These are phyloP conservation scores for Arenaria interpres DNA, from an alignment of 2,113 vertebrate genomes.

Conservation along the genomic window DNA sequence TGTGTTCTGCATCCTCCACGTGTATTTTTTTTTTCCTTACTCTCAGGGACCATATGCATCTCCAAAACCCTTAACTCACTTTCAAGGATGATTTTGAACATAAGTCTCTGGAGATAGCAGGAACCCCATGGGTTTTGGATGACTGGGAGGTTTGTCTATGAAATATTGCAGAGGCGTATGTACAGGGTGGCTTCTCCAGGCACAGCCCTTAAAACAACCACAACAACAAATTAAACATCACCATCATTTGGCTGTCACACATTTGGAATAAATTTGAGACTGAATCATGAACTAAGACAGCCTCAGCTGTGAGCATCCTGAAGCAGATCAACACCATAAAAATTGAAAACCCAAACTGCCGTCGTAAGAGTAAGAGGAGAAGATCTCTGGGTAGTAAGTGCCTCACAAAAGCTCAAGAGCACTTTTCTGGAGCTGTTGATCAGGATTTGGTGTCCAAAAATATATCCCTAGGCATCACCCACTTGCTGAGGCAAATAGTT, in stretches of 20 bases:
- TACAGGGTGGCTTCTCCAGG: not conserved
- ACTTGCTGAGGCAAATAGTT: not conserved
- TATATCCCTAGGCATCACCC: not conserved
- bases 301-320: not conserved
- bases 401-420: not conserved
- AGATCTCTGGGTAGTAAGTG: rapidly evolving
- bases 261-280: constrained; percentile 27
- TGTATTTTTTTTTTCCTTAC: not conserved
- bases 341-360: not conserved
- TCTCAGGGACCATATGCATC: not conserved
- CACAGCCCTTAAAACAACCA: not conserved
- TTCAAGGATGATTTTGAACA: not conserved
- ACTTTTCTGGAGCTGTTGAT: not conserved
- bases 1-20: not conserved
- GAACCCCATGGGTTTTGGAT: not conserved
- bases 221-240: not conserved
- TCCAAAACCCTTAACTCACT: not conserved
- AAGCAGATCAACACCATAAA: not conserved
- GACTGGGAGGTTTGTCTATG: not conserved
- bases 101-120: not conserved
- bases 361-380: rapidly evolving
- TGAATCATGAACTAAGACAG: not conserved
- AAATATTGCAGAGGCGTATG: not conserved
- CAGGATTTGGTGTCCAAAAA: not conserved
- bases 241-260: not conserved